Base-by-base conservation (phyloP, 2,888 invertebrate species). In the Sialis fuliginosa region DNA sequence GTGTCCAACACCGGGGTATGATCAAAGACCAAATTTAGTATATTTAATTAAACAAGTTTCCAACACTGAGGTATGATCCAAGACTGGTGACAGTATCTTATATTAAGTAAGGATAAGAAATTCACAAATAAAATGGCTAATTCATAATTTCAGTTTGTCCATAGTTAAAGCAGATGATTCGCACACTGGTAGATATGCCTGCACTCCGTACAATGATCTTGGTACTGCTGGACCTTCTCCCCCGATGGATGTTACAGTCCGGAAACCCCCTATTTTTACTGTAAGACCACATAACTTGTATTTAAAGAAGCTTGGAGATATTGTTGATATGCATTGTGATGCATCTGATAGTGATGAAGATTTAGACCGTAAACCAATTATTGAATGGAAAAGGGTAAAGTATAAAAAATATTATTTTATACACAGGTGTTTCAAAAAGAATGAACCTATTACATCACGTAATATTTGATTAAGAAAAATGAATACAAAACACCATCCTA, bases 121-220 rank as follows among this genome's bases (percentile, higher is more conserved):
- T 22, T 22, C 4, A n/a, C n/a, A 22, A 22, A 22, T 22, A 22
- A 22, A 22, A 22, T 4, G 22, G 4, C 2, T 4, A 22, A 22
- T 22, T 22, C 22, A 22, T 22, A 22, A 22, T 22, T 22, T 22
- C 22, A 22, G 22, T 22, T 22, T 22, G 22, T 22, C 4, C 22
- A 22, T 22, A 4, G 4, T 2, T 22, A 81, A 82, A 69, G 90
- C 92, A 45, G 81, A 84, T 60, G 84, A 85, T 60, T 77, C 77
- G 6, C 90, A 91, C 64, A 83, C 81, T 52, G 95, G 93, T 40
- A 74, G 78, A 57, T 93, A 93, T 66, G 81, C 86, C 50, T 95
- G 93, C 66, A 90, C 89, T 30, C 92, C 95, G 42, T 87, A 83
- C 68, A 93, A 92, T 64, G 77, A 80, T 53, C 73, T 91, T 58